Evolutionary conservation across 2,797 vertebrate genomes (phyloP).

Genomic region (Anabacerthia variegaticeps): DNA sequence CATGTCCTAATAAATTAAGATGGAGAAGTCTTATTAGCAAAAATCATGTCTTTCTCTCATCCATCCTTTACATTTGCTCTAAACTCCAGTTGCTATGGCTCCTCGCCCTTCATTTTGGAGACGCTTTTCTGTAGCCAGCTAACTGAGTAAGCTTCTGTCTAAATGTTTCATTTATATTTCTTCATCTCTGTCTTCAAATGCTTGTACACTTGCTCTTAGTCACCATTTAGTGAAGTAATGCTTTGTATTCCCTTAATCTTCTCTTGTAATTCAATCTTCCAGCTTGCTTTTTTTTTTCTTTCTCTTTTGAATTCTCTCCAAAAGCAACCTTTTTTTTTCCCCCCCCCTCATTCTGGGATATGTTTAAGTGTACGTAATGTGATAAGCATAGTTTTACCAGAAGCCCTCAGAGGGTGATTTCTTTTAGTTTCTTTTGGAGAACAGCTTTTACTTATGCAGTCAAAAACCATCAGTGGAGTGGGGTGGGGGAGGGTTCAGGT

Average conservation of each 20-base stretch:
- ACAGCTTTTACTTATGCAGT: neutral
- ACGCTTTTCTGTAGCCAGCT: neutral
- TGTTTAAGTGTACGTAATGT: neutral
- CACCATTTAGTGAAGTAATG: slow-evolving; percentile 50
- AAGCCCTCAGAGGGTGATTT: neutral
- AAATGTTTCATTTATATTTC: slow-evolving; percentile 29
- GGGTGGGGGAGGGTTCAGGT: neutral
- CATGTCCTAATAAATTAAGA: neutral
- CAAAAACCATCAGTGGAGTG: neutral
- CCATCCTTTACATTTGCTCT: slow-evolving; percentile 6
- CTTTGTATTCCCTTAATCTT: slow-evolving; percentile 46
- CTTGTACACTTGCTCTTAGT: slow-evolving; percentile 42
- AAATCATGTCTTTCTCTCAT: neutral
- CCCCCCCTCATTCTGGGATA: neutral
- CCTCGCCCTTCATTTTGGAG: slow-evolving; percentile 12
- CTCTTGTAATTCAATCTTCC: slow-evolving; percentile 39
- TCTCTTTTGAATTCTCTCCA: neutral
- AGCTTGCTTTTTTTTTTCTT: neutral
- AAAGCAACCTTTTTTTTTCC: accelerated
- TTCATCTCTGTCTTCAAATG: slow-evolving; percentile 27
- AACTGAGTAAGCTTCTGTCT: neutral
- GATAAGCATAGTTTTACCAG: slow-evolving; percentile 15
- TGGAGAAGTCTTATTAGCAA: neutral
- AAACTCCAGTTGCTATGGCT: slow-evolving; percentile 37
- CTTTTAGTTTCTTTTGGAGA: neutral